A percentile compares a stretch with the other conserved stretches of the same genome.
phyloP scores from a whole-genome alignment of 2,888 invertebrate genomes.

The Epinotia bilunana region DNA sequence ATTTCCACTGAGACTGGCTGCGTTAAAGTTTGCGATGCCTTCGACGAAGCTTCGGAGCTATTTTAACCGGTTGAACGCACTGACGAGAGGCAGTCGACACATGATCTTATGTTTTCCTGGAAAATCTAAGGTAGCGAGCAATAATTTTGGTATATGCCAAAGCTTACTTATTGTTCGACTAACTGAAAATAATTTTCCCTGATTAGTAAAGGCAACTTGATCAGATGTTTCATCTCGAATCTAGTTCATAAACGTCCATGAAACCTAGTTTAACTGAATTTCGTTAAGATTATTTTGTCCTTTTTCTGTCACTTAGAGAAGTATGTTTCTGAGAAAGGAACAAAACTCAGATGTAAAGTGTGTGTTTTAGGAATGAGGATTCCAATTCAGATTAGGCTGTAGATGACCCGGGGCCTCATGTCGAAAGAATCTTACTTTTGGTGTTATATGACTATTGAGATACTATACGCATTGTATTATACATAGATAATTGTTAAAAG shows the following conservation, averaged over 20 bases:
- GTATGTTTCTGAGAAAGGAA: too few species aligned
- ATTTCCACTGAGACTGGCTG: conserved; percentile 7
- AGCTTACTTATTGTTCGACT: neutral
- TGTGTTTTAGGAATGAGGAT: too few species aligned
- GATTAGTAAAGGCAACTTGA: neutral
- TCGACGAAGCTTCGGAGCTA: neutral
- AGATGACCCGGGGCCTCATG: neutral
- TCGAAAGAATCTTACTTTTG: neutral
- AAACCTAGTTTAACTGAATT: too few species aligned
- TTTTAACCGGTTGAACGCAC: neutral
- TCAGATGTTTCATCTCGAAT: too few species aligned
- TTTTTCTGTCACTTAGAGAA: too few species aligned
- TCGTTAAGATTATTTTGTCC: too few species aligned
- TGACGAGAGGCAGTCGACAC: neutral
- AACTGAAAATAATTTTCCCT: neutral
- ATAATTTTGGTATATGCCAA: neutral
- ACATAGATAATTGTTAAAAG: neutral
- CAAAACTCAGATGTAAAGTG: too few species aligned
- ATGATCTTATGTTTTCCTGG: neutral
- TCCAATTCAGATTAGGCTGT: too few species aligned
- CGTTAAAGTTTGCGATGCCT: conserved; percentile 8
- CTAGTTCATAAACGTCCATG: too few species aligned
- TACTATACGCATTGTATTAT: neutral
- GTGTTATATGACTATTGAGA: neutral
- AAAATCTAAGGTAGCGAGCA: neutral